Conservation (phyloP, 2,888 invertebrate genomes). For the Trachelus stipa region DNA sequence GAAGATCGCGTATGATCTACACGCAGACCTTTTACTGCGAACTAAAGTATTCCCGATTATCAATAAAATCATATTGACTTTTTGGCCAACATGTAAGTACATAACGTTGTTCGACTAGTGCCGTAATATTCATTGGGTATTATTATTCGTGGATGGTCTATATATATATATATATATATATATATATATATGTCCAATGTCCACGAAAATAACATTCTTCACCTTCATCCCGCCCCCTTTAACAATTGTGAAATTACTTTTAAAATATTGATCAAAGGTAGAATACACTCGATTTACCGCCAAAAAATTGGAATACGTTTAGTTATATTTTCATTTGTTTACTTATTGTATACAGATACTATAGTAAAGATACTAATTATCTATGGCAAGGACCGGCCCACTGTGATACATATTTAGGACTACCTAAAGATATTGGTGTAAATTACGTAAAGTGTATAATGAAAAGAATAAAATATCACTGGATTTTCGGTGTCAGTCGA, state of each 20-base stretch:
- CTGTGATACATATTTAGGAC: conserved; percentile 31
- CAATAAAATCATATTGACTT: neutral
- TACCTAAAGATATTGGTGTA: conserved; percentile 36
- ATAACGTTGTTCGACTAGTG: neutral
- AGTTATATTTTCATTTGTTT: conserved; percentile 12
- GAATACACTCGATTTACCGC: conserved; percentile 10
- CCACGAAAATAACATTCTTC: neutral
- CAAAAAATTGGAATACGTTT: conserved; percentile 14
- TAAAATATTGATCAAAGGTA: neutral
- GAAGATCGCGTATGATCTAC: conserved; percentile 8
- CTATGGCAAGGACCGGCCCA: conserved; percentile 51
- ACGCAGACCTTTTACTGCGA: conserved; percentile 26
- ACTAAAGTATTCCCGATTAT: conserved; percentile 30
- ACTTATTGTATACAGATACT: conserved; percentile 20
- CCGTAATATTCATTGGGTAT: neutral
- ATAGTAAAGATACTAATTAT: conserved; percentile 16
- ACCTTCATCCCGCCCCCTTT: neutral
- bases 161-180: neutral
- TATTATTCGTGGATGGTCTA: neutral
- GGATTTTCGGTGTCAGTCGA: neutral
- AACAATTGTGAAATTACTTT: neutral
- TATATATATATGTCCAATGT: neutral
- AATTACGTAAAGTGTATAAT: conserved; percentile 33
- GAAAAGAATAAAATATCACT: conserved; percentile 26
- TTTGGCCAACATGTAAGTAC: neutral